These are phyloP conservation scores for Tetraneura akinire DNA, from an alignment of 1,140 invertebrate species.

Conservation along the genomic window DNA sequence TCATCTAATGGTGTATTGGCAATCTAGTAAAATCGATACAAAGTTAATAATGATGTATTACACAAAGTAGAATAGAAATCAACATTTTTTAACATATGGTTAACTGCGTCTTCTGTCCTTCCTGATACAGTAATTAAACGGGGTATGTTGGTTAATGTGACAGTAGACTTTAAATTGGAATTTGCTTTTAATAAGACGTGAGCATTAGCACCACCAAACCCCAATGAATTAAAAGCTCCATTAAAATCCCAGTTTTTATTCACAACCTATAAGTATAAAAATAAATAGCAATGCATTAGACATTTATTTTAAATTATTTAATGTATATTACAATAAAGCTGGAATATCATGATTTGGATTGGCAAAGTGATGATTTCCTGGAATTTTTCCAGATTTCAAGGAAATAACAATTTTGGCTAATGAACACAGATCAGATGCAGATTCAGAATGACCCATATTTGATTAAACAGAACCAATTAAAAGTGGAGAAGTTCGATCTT, in stretches of 20 bases:
- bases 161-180: constrained; percentile 68
- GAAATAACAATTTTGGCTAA: constrained; percentile 88
- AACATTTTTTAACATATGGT: constrained; percentile 68
- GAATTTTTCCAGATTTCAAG: constrained; percentile 85
- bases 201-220: constrained; percentile 96
- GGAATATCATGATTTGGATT: constrained; percentile 87
- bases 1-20: constrained; percentile 67
- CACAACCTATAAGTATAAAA: constrained; percentile 69
- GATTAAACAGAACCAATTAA: constrained; percentile 94
- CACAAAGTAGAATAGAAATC: not conserved
- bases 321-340: constrained; percentile 66
- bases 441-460: constrained; percentile 97
- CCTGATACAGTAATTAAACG: constrained; percentile 79
- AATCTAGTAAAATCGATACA: constrained; percentile 52
- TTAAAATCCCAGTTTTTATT: constrained; percentile 77
- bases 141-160: constrained; percentile 63
- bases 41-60: not conserved
- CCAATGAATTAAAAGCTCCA: constrained; percentile 93
- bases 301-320: not conserved
- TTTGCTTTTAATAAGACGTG: constrained; percentile 84
- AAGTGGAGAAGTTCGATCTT: constrained; percentile 75
- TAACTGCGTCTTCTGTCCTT: constrained; percentile 79
- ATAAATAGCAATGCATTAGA: not conserved
- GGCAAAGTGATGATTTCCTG: constrained; percentile 86
- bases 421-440: constrained; percentile 87